phyloP scores from a whole-genome alignment of 2,797 vertebrate genomes.

The Coranthus polyacanthus region DNA sequence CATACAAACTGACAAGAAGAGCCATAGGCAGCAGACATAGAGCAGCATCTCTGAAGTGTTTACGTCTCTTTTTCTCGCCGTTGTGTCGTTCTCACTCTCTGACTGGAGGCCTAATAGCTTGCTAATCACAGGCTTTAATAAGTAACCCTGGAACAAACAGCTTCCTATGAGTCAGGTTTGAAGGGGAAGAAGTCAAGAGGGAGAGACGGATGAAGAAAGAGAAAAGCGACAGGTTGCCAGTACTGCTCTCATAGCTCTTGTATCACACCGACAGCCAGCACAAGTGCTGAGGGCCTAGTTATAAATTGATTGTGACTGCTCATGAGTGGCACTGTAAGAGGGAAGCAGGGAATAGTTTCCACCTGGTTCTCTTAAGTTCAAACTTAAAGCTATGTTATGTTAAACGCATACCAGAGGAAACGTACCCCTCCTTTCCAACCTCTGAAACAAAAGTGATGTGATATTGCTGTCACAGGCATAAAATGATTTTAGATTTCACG shows the following conservation, averaged over 20 bases:
- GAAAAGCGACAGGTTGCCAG: conserved; percentile 29
- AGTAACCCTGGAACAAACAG: conserved; percentile 43
- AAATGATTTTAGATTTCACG: too few species aligned
- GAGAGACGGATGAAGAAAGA: conserved; percentile 25
- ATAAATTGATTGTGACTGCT: conserved; percentile 38
- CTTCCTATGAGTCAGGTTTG: conserved; percentile 38
- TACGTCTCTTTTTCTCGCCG: conserved; percentile 27
- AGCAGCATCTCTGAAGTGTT: conserved; percentile 11
- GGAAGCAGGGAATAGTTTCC: conserved; percentile 26
- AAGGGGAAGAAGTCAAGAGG: conserved; percentile 23
- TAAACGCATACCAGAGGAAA: too few species aligned
- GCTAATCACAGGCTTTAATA: conserved; percentile 66
- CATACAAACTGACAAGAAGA: conserved; percentile 20
- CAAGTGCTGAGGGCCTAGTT: conserved; percentile 22
- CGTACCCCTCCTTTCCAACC: too few species aligned
- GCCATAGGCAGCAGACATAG: conserved; percentile 18
- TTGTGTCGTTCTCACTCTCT: conserved; percentile 21
- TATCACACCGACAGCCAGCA: conserved; percentile 22
- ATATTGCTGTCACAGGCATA: too few species aligned
- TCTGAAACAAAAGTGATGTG: too few species aligned
- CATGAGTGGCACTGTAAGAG: conserved; percentile 31
- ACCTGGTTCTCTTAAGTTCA: conserved; percentile 24
- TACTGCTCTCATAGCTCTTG: conserved; percentile 21
- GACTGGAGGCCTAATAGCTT: conserved; percentile 48
- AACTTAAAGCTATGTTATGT: background rate